Conservation (phyloP, 2,888 invertebrate species). For the Uropetala carovei region DNA sequence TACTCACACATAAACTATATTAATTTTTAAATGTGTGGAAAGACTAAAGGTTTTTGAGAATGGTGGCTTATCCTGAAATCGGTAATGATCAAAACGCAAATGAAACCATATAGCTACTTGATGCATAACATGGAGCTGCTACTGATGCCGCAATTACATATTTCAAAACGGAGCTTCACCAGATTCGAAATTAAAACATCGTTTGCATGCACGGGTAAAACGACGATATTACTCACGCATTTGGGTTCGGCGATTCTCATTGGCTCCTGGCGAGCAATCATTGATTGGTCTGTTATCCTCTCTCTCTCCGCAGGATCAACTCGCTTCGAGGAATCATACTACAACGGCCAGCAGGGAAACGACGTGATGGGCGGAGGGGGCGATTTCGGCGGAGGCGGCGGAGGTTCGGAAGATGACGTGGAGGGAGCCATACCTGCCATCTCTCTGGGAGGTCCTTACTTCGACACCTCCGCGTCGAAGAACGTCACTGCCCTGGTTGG, state of each 20-base stretch:
- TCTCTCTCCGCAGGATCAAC: conserved; percentile 44
- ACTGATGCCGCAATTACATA: too few relatives aligned
- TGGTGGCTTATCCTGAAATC: too few relatives aligned
- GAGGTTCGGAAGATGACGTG: conserved; percentile 71
- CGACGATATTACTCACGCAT: too few relatives aligned
- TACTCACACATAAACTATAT: too few relatives aligned
- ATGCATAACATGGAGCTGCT: too few relatives aligned
- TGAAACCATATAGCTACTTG: too few relatives aligned
- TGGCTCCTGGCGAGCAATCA: not conserved
- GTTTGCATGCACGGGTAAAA: too few relatives aligned
- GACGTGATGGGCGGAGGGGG: conserved; percentile 73
- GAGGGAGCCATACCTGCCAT: conserved; percentile 70
- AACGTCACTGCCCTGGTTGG: conserved; percentile 88
- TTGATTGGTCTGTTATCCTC: not conserved
- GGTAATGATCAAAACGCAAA: too few relatives aligned
- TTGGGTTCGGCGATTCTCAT: not conserved
- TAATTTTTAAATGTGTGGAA: too few relatives aligned
- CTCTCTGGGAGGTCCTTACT: conserved; percentile 80
- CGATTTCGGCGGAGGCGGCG: conserved; percentile 62
- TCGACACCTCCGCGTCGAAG: conserved; percentile 83
- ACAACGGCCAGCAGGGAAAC: conserved; percentile 70
- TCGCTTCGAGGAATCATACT: conserved; percentile 57
- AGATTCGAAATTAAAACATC: too few relatives aligned
- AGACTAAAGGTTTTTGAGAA: too few relatives aligned
- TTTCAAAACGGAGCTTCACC: too few relatives aligned